Percentiles rank a stretch among this genome's conserved stretches.
These are phyloP conservation scores for Caenorhabditis sulstoni DNA, from an alignment of 2,888 invertebrate genomes.

Conservation along the genomic window DNA sequence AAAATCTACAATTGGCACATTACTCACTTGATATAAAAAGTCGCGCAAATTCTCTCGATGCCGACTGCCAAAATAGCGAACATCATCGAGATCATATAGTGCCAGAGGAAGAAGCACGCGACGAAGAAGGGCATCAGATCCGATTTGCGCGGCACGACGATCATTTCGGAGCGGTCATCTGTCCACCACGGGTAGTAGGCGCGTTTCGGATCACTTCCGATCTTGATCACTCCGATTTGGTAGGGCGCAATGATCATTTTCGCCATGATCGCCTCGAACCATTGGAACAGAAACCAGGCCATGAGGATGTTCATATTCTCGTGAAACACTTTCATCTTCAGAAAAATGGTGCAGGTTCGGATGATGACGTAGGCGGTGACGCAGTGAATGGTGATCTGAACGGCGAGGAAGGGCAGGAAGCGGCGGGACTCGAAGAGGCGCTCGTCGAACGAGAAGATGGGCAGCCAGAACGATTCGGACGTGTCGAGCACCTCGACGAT, in stretches of 20 bases:
- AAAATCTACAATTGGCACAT: too few species aligned
- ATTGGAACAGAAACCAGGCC: conserved; percentile 40
- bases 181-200: conserved; percentile 28
- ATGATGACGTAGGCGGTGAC: conserved; percentile 18
- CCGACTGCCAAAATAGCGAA: conserved; percentile 36
- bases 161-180: background rate
- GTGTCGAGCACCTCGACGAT: conserved; percentile 10
- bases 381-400: conserved; percentile 11
- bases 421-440: background rate
- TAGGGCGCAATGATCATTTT: conserved; percentile 29
- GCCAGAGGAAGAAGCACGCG: conserved; percentile 39
- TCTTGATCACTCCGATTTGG: conserved; percentile 23
- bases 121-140: conserved; percentile 3
- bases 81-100: conserved; percentile 39
- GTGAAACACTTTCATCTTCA: conserved; percentile 26
- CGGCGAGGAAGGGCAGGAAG: background rate
- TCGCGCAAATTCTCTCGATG: conserved; percentile 26
- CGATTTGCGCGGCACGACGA: background rate
- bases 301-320: conserved; percentile 45
- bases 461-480: conserved; percentile 22
- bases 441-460: conserved; percentile 28
- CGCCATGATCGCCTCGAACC: conserved; percentile 33
- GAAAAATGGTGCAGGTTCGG: conserved; percentile 25
- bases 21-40: conserved; percentile 29
- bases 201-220: conserved; percentile 1